Evolutionary conservation across 2,113 vertebrate genomes (phyloP), one percentile per base, ranked within the genome.

Genomic region (Entosphenus tridentatus): DNA sequence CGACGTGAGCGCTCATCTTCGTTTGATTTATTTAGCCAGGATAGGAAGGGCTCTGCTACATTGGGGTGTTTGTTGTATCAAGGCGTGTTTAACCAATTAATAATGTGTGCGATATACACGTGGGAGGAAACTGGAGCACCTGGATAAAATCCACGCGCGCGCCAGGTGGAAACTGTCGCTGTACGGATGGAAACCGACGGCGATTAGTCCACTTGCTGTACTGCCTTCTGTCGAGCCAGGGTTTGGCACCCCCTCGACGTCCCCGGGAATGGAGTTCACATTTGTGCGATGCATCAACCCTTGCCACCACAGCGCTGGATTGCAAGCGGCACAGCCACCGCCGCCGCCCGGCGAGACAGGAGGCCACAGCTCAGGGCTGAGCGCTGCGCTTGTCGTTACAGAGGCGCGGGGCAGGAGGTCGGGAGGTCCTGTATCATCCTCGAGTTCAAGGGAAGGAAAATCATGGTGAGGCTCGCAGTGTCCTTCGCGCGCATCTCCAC

Each of bases 401-500:
- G 93, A 16, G 93, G 93, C 72, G 90, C 93, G 74, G 93, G 91
- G 1, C 93, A 96, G 71, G 93, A 97, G 78, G 93, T 97, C 57
- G 93, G 91, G 76, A 83, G 93, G 72, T 98, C 91, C 74, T 96
- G 91, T 72, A 95, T 98, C 72, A 96, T 96, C 74, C 76, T 98
- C 74, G 92, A 98, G 73, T 98, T 98, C 78, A 98, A 98, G 83
- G 93, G 93, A 76, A 88, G 91, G 72, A 96, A 98, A 79, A 98
- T 96, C 69, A 96, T 96, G 93, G 93, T 95, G 81, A 78, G 74
- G 57, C 57, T 67, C 62, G 21, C 9, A 65, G 6, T 7, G 39
- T 39, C 39, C 39, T 39, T 39, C 39, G 39, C 39, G 4, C 39
- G 39, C 39, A 7, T 39, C 39, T 39, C 39, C 39, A 39, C 6